Percentiles rank a stretch among this genome's conserved stretches.
phyloP scores from a whole-genome alignment of 1,140 invertebrate species.

The Doryteuthis pealeii region DNA sequence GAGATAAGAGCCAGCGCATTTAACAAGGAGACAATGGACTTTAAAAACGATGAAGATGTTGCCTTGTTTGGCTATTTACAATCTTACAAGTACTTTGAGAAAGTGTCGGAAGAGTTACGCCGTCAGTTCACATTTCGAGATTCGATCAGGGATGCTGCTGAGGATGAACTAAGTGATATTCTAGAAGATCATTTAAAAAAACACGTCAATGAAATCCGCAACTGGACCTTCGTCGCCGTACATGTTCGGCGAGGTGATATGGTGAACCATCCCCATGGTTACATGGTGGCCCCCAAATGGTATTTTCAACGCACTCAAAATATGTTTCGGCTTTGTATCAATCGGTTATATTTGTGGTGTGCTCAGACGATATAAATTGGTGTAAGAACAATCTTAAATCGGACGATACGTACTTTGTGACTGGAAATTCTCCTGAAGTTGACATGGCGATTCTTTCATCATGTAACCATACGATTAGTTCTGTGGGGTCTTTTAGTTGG shows the following conservation, averaged over 20 bases:
- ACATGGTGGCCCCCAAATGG: too few species aligned
- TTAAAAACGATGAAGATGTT: slow-evolving; percentile 28
- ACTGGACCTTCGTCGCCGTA: slow-evolving; percentile 19
- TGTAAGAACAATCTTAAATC: too few species aligned
- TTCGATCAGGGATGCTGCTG: slow-evolving; percentile 14
- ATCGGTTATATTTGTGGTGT: too few species aligned
- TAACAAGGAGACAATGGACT: slow-evolving; percentile 19
- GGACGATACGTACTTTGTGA: too few species aligned
- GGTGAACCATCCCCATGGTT: neutral
- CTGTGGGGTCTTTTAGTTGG: too few species aligned
- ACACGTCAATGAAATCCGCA: neutral
- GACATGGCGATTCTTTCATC: too few species aligned
- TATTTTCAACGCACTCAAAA: too few species aligned
- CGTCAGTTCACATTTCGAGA: slow-evolving; percentile 35
- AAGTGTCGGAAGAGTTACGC: slow-evolving; percentile 24
- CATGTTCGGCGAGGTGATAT: slow-evolving; percentile 37
- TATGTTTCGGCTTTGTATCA: too few species aligned
- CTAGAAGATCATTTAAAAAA: neutral
- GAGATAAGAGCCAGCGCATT: slow-evolving; percentile 22
- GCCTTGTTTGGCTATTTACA: slow-evolving; percentile 37
- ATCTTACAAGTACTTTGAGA: slow-evolving; percentile 48
- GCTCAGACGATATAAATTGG: too few species aligned
- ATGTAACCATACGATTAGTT: too few species aligned
- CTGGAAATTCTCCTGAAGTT: too few species aligned
- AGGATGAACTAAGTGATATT: slow-evolving; percentile 10